Evolutionary conservation across 2,113 vertebrate species (phyloP), one percentile per base, ranked within the genome.

Genomic region (Ursus arctos): DNA sequence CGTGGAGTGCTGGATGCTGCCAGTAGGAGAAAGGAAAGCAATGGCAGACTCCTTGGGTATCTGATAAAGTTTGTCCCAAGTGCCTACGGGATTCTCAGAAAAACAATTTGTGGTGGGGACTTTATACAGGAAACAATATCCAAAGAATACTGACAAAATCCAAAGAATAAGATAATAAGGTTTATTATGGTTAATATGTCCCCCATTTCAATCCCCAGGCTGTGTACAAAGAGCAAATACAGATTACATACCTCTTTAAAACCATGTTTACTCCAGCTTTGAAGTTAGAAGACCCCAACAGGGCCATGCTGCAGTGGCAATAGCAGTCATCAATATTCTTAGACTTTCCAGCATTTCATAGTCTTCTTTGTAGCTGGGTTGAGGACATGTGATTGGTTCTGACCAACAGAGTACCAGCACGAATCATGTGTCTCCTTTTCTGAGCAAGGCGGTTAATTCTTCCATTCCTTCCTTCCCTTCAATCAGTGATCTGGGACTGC

Each of bases 1-100:
- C 10, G 5, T 7, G 1, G 9, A 87, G 49, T 0, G 7, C 4
- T 2, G 11, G 26, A 43, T 0, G 0, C 6, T 12, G 12, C 15
- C 67, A 51, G 28, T 6, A 31, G 67, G n/a, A 92, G 40, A 12
- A 51, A 85, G 80, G 71, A 59, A 83, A 14, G 31, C 18, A 13
- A 7, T 1, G 22, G 13, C 10, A 15, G 15, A 12, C 22, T 55
- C 33, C 49, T 9, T 1, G 51, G 43, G 3, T 8, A 36, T n/a
- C 74, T 31, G 33, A 49, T 67, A 40, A 79, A 1, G 6, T 61
- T 40, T 67, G 59, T 53, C 53, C 59, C 74, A 12, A 22, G 74
- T 33, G 6, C 40, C 71, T 6, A 2, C 65, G 79, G 63, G 26
- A 57, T 63, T 40, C 47, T 53, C 40, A 36, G 81, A n/a, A 83